Conservation (phyloP, 2,113 vertebrate species). For the Herpetotheres cachinnans region DNA sequence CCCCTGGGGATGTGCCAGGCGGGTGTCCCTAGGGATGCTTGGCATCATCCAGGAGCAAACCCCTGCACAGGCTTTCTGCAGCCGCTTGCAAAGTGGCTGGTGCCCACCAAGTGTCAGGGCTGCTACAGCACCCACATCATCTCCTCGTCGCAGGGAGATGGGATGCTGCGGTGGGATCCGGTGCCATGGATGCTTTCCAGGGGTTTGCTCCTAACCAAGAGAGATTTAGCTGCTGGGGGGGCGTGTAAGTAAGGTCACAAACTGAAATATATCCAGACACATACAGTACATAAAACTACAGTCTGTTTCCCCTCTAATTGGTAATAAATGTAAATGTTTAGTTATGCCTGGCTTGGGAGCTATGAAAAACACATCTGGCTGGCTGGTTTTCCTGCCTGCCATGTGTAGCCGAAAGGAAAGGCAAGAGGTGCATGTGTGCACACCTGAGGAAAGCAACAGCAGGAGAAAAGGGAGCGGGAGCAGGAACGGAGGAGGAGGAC, state of each 20-base stretch:
- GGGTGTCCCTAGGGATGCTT: neutral
- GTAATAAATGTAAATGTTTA: slow-evolving; percentile 86
- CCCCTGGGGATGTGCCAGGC: neutral
- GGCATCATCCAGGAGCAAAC: neutral
- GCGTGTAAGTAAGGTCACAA: slow-evolving; percentile 48
- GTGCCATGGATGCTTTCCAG: neutral
- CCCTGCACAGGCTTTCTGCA: neutral
- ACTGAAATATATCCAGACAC: slow-evolving; percentile 69
- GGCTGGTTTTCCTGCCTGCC: slow-evolving; percentile 69
- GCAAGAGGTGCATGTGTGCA: neutral
- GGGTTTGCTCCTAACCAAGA: neutral
- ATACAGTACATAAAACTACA: slow-evolving; percentile 78
- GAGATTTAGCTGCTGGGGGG: neutral
- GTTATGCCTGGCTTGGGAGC: slow-evolving; percentile 81
- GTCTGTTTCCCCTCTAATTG: slow-evolving; percentile 81
- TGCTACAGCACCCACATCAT: neutral
- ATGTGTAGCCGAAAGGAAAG: slow-evolving; percentile 59
- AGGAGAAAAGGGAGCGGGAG: neutral
- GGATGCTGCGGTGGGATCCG: neutral
- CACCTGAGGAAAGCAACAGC: neutral
- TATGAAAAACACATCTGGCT: slow-evolving; percentile 81
- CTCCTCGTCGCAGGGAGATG: neutral
- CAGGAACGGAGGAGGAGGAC: neutral
- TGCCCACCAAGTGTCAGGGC: neutral
- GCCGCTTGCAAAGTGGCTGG: neutral